Percentiles rank a stretch among this genome's conserved stretches.
These are phyloP conservation scores for Gnathonemus longibarbis DNA, from an alignment of 2,113 vertebrate species.

Conservation along the genomic window DNA sequence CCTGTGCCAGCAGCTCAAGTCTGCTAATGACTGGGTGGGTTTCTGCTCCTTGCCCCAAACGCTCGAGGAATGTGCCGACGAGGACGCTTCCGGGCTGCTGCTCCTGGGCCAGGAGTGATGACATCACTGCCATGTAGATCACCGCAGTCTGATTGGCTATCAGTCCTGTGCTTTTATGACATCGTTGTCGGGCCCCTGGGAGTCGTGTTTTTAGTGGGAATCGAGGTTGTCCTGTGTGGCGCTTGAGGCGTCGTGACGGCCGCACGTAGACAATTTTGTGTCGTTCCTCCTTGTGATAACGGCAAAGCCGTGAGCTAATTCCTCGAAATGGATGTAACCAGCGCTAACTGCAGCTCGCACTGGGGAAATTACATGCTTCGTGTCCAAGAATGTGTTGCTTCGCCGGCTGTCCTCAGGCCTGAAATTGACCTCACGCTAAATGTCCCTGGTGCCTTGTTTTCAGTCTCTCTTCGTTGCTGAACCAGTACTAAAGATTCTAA, in stretches of 20 bases:
- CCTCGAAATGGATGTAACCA: not conserved
- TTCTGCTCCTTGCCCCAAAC: conserved; percentile 39
- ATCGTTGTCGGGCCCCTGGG: not conserved
- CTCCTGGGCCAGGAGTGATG: not conserved
- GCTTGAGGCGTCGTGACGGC: not conserved
- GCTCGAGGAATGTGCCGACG: conserved; percentile 44
- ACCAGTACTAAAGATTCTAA: not conserved
- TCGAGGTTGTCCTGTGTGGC: not conserved
- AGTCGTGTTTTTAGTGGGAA: not conserved
- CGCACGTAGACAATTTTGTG: not conserved
- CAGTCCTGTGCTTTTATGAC: not conserved
- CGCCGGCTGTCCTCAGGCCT: not conserved
- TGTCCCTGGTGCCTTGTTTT: not conserved
- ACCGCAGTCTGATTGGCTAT: not conserved
- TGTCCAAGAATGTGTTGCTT: not conserved
- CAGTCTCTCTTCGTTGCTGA: not conserved
- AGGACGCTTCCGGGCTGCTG: not conserved
- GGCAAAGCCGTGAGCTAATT: conserved; percentile 1
- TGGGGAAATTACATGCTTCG: conserved; percentile 3
- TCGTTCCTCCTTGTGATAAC: not conserved
- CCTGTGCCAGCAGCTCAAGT: conserved; percentile 51
- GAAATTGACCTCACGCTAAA: not conserved
- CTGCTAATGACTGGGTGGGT: conserved; percentile 47
- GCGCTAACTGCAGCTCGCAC: not conserved
- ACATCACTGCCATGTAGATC: not conserved